phyloP scores from a whole-genome alignment of 53 echinoderm and acorn worm species.

The Echinarachnius parma region DNA sequence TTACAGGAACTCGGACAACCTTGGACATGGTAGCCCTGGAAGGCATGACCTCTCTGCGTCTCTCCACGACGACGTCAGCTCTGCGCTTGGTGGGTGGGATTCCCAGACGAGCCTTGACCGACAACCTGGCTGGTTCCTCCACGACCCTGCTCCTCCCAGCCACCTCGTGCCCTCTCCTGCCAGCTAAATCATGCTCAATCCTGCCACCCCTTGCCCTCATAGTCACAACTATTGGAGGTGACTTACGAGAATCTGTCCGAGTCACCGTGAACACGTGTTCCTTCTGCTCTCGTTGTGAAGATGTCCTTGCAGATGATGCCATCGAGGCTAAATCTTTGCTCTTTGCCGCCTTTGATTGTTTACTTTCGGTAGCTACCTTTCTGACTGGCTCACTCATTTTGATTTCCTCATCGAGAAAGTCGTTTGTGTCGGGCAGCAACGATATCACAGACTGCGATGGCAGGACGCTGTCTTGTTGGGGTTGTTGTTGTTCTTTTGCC shows the following conservation, averaged over 20 bases:
- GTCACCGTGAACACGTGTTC: too few species aligned
- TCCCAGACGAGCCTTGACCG: slow-evolving; percentile 39
- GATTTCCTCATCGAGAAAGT: slow-evolving; percentile 86
- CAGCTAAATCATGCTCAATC: too few species aligned
- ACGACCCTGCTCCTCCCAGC: too few species aligned
- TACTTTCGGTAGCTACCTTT: slow-evolving; percentile 38
- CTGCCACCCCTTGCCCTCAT: neutral
- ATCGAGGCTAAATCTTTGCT: neutral
- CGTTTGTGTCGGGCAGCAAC: slow-evolving; percentile 80
- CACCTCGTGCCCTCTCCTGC: too few species aligned
- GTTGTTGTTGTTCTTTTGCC: neutral
- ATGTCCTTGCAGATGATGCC: neutral
- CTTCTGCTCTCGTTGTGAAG: neutral
- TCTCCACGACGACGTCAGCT: neutral
- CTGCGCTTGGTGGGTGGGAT: slow-evolving; percentile 13
- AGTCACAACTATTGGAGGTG: neutral
- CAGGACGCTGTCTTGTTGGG: neutral
- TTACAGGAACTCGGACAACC: slow-evolving; percentile 31
- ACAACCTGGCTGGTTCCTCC: slow-evolving; percentile 2
- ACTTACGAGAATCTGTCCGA: too few species aligned
- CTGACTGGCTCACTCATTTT: slow-evolving; percentile 34
- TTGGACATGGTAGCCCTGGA: slow-evolving; percentile 17
- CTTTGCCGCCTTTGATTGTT: neutral
- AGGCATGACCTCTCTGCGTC: neutral
- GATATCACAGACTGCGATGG: slow-evolving; percentile 71